phyloP scores from a whole-genome alignment of 1,140 invertebrate species.

The Notospermus geniculatus region DNA sequence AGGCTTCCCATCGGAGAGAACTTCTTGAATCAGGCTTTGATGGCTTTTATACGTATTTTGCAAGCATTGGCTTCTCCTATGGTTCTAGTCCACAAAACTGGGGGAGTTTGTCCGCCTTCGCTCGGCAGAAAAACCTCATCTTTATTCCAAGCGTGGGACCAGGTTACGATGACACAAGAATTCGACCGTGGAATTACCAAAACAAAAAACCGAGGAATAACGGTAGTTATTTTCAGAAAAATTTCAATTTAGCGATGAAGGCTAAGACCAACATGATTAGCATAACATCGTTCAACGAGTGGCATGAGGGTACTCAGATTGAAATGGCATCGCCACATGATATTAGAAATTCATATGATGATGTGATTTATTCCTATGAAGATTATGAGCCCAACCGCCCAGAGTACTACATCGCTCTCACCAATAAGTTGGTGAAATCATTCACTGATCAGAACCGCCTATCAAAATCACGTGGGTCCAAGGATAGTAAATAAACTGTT shows the following conservation, averaged over 20 bases:
- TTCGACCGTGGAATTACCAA: constrained; percentile 58
- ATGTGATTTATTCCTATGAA: too few relatives aligned
- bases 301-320: constrained; percentile 62
- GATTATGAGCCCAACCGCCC: too few relatives aligned
- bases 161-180: constrained; percentile 58
- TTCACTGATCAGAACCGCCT: too few relatives aligned
- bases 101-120: constrained; percentile 47
- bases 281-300: constrained; percentile 61
- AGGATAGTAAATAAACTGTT: too few relatives aligned
- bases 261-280: constrained; percentile 48
- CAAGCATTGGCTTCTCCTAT: constrained; percentile 57
- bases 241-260: constrained; percentile 51
- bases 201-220: constrained; percentile 51
- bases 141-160: constrained; percentile 60
- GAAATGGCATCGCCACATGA: constrained; percentile 52
- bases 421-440: too few relatives aligned
- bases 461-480: too few relatives aligned
- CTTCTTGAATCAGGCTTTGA: constrained; percentile 56
- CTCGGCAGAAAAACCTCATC: constrained; percentile 43
- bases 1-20: constrained; percentile 41
- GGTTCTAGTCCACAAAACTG: constrained; percentile 57
- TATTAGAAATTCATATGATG: too few relatives aligned
- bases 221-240: constrained; percentile 55
- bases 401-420: too few relatives aligned
- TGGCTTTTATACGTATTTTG: constrained; percentile 61